Evolutionary conservation across 1,140 invertebrate species (phyloP).

Genomic region (Camponotus vicinus): DNA sequence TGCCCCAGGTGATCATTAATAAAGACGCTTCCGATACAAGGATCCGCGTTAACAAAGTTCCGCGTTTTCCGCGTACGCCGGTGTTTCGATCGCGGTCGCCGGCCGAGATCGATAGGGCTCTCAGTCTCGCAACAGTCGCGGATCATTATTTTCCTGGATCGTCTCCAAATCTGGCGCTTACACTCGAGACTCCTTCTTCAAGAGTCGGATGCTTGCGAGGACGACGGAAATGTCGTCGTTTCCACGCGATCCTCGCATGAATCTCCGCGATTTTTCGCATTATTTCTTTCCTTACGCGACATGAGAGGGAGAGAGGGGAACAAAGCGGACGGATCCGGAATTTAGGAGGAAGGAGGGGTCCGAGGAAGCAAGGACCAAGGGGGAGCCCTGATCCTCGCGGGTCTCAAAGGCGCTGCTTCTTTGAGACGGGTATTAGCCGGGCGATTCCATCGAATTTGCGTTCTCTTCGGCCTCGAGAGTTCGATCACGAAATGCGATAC

Average conservation of each 20-base stretch:
- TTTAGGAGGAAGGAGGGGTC: constrained; percentile 5
- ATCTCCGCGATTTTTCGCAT: constrained; percentile 64
- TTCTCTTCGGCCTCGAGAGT: constrained; percentile 53
- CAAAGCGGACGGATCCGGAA: background rate
- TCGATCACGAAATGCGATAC: constrained; percentile 78
- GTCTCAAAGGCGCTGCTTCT: constrained; percentile 68
- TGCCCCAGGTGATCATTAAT: constrained; percentile 56
- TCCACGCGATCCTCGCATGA: constrained; percentile 40
- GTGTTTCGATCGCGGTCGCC: constrained; percentile 42
- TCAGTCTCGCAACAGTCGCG: constrained; percentile 7
- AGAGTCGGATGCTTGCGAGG: constrained; percentile 6
- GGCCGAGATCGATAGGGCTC: constrained; percentile 43
- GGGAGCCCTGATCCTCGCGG: constrained; percentile 19
- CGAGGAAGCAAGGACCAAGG: constrained; percentile 1
- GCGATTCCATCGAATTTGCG: constrained; percentile 70
- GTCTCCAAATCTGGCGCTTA: constrained; percentile 46
- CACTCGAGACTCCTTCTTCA: constrained; percentile 11
- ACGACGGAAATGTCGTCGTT: background rate
- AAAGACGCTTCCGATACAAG: constrained; percentile 63
- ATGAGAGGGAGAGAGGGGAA: constrained; percentile 43
- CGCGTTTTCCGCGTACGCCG: constrained; percentile 47
- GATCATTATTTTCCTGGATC: constrained; percentile 56
- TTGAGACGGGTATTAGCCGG: constrained; percentile 74
- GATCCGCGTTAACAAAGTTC: constrained; percentile 59
- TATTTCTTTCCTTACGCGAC: constrained; percentile 66